These are phyloP conservation scores for Tinea trinotella DNA, from an alignment of 2,888 invertebrate genomes.

Conservation along the genomic window DNA sequence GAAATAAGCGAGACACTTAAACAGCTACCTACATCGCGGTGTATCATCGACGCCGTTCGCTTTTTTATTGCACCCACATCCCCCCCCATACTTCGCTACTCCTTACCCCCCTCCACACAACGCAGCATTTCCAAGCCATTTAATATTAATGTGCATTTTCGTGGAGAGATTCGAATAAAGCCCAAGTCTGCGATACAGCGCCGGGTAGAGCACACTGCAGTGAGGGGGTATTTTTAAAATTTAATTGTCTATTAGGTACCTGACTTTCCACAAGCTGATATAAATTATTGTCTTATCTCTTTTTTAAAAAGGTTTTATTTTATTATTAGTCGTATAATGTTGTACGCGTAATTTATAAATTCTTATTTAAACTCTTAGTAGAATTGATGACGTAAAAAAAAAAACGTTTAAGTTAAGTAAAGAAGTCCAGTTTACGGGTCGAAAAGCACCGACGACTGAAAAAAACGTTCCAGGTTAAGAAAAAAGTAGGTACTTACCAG, in stretches of 20 bases:
- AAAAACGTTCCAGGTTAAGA: no score
- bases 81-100: constrained; percentile 30
- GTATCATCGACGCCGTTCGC: constrained; percentile 58
- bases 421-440: no score
- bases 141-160: constrained; percentile 75
- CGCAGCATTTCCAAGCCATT: constrained; percentile 74
- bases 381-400: no score
- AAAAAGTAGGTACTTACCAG: no score
- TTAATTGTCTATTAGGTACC: not conserved
- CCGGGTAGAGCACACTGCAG: not conserved
- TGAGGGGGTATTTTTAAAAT: constrained; percentile 2
- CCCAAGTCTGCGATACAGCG: constrained; percentile 16
- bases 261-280: not conserved
- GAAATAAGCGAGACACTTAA: constrained; percentile 22
- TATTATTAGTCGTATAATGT: no score
- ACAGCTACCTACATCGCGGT: constrained; percentile 23
- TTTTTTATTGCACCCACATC: constrained; percentile 54
- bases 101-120: constrained; percentile 38
- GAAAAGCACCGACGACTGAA: no score
- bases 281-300: no score
- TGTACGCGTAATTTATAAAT: no score
- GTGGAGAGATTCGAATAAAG: constrained; percentile 55
- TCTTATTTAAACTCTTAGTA: no score
- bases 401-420: no score
- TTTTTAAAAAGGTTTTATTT: no score